Evolutionary conservation across 2,113 vertebrate species (phyloP), one percentile per base, ranked within the genome.

Genomic region (Scartelaos histophorus): DNA sequence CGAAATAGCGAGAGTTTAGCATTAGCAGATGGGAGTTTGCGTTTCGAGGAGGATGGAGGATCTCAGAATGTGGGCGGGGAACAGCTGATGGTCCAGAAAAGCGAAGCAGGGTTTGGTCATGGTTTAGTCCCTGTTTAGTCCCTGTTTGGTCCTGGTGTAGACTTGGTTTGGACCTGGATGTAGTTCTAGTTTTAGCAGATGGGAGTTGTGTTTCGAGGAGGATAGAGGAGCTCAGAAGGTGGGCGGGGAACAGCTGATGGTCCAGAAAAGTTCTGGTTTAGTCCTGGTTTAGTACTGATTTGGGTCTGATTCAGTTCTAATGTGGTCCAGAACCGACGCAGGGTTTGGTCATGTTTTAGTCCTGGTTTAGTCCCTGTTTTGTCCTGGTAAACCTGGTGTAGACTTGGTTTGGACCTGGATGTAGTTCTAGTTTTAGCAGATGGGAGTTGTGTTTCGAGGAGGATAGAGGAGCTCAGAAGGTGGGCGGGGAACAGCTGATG

Each of bases 11-110:
- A 72, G 77, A 74, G 78, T 86, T 90, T 85, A 87, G 78, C 81
- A 83, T 85, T 85, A 86, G 82, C 83, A 88, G 82, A 88, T 88
- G 84, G 61, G 13, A 78, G 71, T 49, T 80, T 21, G 74, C 85
- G 72, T 76, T 74, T 70, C 77, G 51, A 80, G 58, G 24, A 17
- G 6, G n/a, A n/a, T n/a, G n/a, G n/a, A n/a, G n/a, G n/a, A n/a
- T n/a, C 25, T 61, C 25, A 34, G 17, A 61, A 9, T 34, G 58
- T 19, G 25, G 58, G 15, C 34, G 24, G 25, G 25, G 58, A 17
- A 34, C 25, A 16, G 25, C 25, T 34, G 58, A 21, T 24, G 22
- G 15, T 61, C 2, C 25, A 34, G 3, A 29, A 22, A 22, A 56
- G 49, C 16, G 17, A 11, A 7, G 17, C 49, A 51, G 15, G 19